Evolutionary conservation across 2,888 invertebrate genomes (phyloP).

Genomic region (Petrophora chlorosata): DNA sequence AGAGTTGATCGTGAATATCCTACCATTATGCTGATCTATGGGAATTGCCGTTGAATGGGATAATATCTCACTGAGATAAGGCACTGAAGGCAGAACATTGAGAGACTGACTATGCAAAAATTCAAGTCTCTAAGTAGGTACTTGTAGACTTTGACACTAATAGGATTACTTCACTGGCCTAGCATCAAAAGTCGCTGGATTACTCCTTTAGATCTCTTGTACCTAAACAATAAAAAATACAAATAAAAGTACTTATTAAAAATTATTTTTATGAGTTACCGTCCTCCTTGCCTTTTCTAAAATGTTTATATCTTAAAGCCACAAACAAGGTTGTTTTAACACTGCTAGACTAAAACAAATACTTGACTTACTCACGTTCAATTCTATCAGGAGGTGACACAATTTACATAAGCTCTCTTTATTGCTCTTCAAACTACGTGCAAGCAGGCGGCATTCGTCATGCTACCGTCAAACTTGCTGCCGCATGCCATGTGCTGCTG

Average conservation of each 20-base stretch:
- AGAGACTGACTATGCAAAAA: too few relatives aligned
- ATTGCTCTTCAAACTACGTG: conserved; percentile 18
- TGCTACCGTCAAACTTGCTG: too few relatives aligned
- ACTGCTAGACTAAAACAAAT: conserved; percentile 25
- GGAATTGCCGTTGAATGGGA: conserved; percentile 32
- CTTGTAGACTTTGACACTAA: too few relatives aligned
- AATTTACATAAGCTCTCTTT: conserved; percentile 27
- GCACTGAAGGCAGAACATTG: too few relatives aligned
- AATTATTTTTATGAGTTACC: conserved; percentile 9
- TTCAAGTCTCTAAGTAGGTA: too few relatives aligned
- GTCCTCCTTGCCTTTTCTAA: conserved; percentile 9
- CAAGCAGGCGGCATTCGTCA: too few relatives aligned
- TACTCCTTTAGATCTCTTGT: too few relatives aligned
- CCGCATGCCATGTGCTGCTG: too few relatives aligned
- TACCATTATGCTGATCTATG: conserved; percentile 43
- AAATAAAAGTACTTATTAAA: neutral
- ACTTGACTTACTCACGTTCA: conserved; percentile 21
- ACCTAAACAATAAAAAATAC: too few relatives aligned
- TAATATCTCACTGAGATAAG: too few relatives aligned
- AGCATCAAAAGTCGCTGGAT: too few relatives aligned
- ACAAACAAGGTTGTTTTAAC: conserved; percentile 27
- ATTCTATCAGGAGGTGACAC: conserved; percentile 28
- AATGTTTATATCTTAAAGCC: neutral
- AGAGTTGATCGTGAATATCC: conserved; percentile 35
- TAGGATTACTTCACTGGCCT: too few relatives aligned